phyloP scores from a whole-genome alignment of 2,888 invertebrate species.

The Drosophila meridionalis region DNA sequence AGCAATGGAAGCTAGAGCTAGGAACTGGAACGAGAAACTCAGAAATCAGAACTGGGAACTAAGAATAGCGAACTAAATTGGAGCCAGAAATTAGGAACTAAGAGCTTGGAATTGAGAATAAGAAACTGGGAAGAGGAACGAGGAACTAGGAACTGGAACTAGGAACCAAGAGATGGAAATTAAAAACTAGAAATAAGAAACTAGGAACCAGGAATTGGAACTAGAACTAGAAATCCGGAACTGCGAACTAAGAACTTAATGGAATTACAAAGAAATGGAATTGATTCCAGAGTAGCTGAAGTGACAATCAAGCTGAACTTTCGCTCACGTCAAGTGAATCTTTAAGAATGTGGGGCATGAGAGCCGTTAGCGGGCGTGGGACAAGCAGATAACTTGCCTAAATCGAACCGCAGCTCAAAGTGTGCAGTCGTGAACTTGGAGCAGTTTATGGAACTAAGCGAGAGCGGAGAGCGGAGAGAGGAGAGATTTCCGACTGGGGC shows the following conservation, averaged over 20 bases:
- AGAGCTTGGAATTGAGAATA: background rate
- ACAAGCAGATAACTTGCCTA: background rate
- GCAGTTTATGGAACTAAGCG: background rate
- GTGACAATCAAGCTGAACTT: background rate
- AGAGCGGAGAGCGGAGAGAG: too few relatives aligned
- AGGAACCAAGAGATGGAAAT: background rate
- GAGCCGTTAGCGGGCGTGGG: background rate
- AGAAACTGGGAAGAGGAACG: too few relatives aligned
- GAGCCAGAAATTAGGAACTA: background rate
- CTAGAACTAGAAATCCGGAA: too few relatives aligned
- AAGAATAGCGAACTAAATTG: fast-evolving
- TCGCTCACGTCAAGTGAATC: background rate
- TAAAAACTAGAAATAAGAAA: background rate
- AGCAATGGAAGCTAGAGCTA: too few relatives aligned
- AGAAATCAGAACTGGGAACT: background rate
- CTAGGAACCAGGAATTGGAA: background rate
- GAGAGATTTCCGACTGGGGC: background rate
- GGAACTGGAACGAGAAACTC: too few relatives aligned
- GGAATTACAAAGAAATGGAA: background rate
- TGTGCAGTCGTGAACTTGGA: background rate
- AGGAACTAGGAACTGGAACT: background rate
- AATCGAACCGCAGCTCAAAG: background rate
- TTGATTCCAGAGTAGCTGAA: background rate
- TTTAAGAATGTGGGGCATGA: background rate
- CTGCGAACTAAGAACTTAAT: background rate